phyloP scores from a whole-genome alignment of 2,113 vertebrate genomes.

The Lipophrys pholis region DNA sequence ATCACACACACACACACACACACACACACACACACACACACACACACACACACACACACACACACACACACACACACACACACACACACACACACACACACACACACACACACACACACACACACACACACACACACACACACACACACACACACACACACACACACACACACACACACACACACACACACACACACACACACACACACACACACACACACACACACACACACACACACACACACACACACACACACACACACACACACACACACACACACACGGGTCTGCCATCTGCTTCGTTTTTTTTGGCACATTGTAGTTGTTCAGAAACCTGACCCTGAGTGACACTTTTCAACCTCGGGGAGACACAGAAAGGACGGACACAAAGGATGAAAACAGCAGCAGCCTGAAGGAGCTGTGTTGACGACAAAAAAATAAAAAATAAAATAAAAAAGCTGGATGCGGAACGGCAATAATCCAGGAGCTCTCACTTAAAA shows the following conservation, averaged over 20 bases:
- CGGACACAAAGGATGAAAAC: constrained; percentile 9
- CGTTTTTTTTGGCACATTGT: not conserved
- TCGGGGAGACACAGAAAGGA: not conserved
- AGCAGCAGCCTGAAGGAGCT: not conserved
- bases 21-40: not conserved
- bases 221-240: not conserved
- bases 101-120: not conserved
- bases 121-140: not conserved
- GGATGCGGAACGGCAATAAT: too few species aligned
- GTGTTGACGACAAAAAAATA: not conserved
- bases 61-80: not conserved
- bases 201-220: not conserved
- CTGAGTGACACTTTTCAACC: constrained; percentile 2
- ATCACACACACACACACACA: not conserved
- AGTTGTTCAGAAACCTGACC: not conserved
- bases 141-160: not conserved
- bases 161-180: not conserved
- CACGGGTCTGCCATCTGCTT: constrained; percentile 39
- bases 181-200: not conserved
- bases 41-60: not conserved
- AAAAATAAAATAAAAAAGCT: too few species aligned
- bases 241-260: not conserved
- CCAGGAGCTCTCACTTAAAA: not conserved
- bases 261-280: too few species aligned
- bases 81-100: not conserved